Conservation (phyloP, 2,797 vertebrate genomes). For the Melanotaenia nigrans region DNA sequence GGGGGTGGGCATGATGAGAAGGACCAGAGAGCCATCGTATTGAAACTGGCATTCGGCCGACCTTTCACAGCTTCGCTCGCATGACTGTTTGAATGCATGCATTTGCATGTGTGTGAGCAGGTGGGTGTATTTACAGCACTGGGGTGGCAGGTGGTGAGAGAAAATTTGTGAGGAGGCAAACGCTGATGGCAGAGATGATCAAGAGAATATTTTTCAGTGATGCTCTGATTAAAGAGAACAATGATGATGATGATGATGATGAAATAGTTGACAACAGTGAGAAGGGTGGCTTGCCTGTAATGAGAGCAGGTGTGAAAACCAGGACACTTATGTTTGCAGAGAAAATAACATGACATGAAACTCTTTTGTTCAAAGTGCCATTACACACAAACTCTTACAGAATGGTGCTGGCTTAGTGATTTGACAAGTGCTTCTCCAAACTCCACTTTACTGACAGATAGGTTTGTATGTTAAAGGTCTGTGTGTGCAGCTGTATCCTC, state of each 20-base stretch:
- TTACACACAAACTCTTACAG: constrained; percentile 23
- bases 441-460: constrained; percentile 8
- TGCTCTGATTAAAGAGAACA: constrained; percentile 30
- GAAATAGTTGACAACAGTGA: constrained; percentile 31
- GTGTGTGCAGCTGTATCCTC: constrained; percentile 36
- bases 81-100: constrained; percentile 21
- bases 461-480: constrained; percentile 50
- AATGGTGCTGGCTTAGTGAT: not conserved
- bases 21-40: constrained; percentile 48
- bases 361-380: constrained; percentile 13
- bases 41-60: constrained; percentile 70
- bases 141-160: constrained; percentile 47
- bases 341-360: constrained; percentile 6
- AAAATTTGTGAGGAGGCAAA: constrained; percentile 32
- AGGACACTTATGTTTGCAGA: not conserved
- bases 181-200: constrained; percentile 35
- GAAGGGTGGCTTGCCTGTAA: constrained; percentile 18
- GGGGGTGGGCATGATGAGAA: constrained; percentile 48
- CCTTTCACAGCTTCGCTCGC: constrained; percentile 60
- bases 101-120: constrained; percentile 9
- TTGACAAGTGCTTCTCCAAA: constrained; percentile 23
- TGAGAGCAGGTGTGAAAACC: constrained; percentile 19
- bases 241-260: not conserved
- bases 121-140: constrained; percentile 43
- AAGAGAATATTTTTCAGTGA: constrained; percentile 43